Evolutionary conservation across 1,140 invertebrate genomes (phyloP).

Genomic region (Chrysopa pallens): DNA sequence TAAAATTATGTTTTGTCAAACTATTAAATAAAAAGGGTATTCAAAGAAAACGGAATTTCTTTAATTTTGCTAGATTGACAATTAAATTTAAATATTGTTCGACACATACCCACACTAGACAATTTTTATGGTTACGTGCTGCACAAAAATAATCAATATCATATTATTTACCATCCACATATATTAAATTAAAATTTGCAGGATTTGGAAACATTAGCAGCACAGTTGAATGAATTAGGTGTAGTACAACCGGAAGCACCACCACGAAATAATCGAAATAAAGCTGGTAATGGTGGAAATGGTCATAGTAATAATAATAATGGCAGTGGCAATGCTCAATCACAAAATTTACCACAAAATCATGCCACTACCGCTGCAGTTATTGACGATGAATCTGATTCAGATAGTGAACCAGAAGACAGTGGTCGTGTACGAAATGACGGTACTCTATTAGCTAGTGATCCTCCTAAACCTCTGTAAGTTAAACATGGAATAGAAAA

Average conservation of each 20-base stretch:
- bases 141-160: too few relatives aligned
- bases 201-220: slow-evolving; percentile 85
- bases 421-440: slow-evolving; percentile 58
- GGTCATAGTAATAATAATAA: background rate
- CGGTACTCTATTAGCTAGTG: slow-evolving; percentile 85
- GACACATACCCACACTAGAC: too few relatives aligned
- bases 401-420: slow-evolving; percentile 45
- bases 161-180: too few relatives aligned
- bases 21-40: too few relatives aligned
- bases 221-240: slow-evolving; percentile 82
- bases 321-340: slow-evolving; percentile 2
- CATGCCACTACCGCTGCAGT: slow-evolving; percentile 20
- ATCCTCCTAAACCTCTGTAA: slow-evolving; percentile 92
- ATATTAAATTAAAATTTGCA: slow-evolving; percentile 20
- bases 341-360: slow-evolving; percentile 18
- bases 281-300: background rate
- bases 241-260: slow-evolving; percentile 42
- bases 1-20: too few relatives aligned
- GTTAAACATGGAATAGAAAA: slow-evolving; percentile 19
- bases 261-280: slow-evolving; percentile 26
- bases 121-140: too few relatives aligned
- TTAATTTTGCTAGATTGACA: too few relatives aligned
- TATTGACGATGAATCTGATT: slow-evolving; percentile 42
- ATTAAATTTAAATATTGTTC: too few relatives aligned
- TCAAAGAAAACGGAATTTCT: too few relatives aligned